A percentile compares a stretch with the other conserved stretches of the same genome.
These are phyloP conservation scores for Actinostola sp. DNA, from an alignment of 92 coral and sea anemone species.

Conservation along the genomic window DNA sequence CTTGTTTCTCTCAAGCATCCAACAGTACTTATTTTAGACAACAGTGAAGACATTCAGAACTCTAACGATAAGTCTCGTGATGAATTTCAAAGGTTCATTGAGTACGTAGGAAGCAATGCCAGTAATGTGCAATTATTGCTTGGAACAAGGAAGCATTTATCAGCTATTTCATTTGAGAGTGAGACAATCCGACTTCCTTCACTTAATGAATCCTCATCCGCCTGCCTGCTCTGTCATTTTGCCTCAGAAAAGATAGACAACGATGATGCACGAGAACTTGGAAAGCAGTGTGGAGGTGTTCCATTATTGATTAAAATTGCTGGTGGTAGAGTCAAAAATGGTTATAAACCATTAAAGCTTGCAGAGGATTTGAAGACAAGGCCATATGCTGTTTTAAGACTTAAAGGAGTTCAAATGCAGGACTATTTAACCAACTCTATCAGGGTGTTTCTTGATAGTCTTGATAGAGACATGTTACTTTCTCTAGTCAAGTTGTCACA, in stretches of 20 bases:
- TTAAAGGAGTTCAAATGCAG: not conserved
- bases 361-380: constrained; percentile 22
- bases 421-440: constrained; percentile 14
- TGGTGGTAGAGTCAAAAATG: constrained; percentile 22
- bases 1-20: constrained; percentile 6
- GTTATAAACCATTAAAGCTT: constrained; percentile 30
- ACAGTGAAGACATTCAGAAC: constrained; percentile 56
- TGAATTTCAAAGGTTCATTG: constrained; percentile 31
- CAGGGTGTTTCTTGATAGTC: constrained; percentile 25
- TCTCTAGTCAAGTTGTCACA: constrained; percentile 24
- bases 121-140: constrained; percentile 11
- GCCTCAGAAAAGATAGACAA: not conserved
- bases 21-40: constrained; percentile 53
- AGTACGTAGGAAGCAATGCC: constrained; percentile 23
- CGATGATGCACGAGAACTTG: constrained; percentile 42
- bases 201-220: constrained; percentile 6
- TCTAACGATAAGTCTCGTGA: not conserved
- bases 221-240: not conserved
- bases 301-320: constrained; percentile 62
- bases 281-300: constrained; percentile 46
- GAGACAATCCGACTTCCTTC: constrained; percentile 2
- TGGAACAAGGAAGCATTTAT: constrained; percentile 15
- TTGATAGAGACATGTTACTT: constrained; percentile 1
- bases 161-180: constrained; percentile 4
- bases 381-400: constrained; percentile 34